phyloP scores from a whole-genome alignment of 2,797 vertebrate genomes.

The Siniperca obscura region DNA sequence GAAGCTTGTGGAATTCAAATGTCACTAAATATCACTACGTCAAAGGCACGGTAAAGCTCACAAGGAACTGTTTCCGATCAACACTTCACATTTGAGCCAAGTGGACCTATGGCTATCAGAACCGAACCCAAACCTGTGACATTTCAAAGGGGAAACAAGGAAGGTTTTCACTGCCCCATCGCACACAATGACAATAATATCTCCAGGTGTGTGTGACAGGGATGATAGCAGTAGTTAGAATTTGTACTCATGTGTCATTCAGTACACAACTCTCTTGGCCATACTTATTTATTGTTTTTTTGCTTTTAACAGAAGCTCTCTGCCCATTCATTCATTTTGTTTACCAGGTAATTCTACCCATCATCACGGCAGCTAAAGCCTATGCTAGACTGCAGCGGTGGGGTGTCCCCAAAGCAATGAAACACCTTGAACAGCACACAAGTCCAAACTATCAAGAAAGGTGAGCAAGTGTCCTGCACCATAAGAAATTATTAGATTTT shows the following conservation, averaged over 20 bases:
- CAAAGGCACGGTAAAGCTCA: slow-evolving; percentile 25
- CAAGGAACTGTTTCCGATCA: slow-evolving; percentile 42
- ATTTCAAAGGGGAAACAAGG: slow-evolving; percentile 63
- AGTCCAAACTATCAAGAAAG: background rate
- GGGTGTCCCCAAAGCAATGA: background rate
- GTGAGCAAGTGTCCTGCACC: no score
- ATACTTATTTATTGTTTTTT: slow-evolving; percentile 1
- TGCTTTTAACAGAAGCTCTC: background rate
- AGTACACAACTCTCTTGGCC: background rate
- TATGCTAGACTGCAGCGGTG: background rate
- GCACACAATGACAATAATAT: slow-evolving; percentile 46
- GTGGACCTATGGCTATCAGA: slow-evolving; percentile 52
- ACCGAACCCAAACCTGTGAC: slow-evolving; percentile 56
- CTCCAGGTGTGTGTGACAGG: slow-evolving; percentile 35
- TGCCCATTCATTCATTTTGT: background rate
- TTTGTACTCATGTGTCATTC: slow-evolving; percentile 9
- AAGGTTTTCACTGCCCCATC: slow-evolving; percentile 31
- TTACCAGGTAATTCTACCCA: background rate
- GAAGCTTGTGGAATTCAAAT: slow-evolving; percentile 67
- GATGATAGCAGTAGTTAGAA: background rate
- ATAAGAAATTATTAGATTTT: background rate
- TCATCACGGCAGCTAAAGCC: background rate
- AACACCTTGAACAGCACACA: background rate
- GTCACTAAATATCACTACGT: slow-evolving; percentile 69
- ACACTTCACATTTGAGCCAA: slow-evolving; percentile 58